Percentiles rank a stretch among this genome's conserved stretches.
Conservation (phyloP, 2,113 vertebrate genomes). For the Colistium nudipinnis region DNA sequence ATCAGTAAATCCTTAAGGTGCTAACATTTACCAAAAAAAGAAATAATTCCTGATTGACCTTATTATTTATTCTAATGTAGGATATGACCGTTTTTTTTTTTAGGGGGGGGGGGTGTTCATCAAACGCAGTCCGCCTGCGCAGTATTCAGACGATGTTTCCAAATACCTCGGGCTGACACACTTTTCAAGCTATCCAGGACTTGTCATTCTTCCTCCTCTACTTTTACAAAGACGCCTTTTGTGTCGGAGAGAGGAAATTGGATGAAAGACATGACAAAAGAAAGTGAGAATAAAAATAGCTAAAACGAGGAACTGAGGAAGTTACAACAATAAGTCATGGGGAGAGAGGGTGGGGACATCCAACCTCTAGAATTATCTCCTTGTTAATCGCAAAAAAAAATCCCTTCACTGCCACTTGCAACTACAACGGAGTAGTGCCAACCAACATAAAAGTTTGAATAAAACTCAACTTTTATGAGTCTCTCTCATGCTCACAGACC, state of each 20-base stretch:
- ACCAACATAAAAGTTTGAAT: not conserved
- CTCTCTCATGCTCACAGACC: not conserved
- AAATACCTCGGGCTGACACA: conserved; percentile 61
- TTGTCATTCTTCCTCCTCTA: conserved; percentile 60
- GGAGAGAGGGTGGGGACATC: conserved; percentile 45
- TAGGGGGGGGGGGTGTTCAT: conserved; percentile 30
- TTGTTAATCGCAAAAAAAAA: conserved; percentile 13
- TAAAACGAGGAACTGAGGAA: conserved; percentile 54
- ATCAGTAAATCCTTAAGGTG: not conserved
- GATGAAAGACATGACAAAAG: conserved; percentile 59
- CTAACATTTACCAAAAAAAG: not conserved
- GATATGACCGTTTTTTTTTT: conserved; percentile 41
- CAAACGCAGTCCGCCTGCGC: conserved; percentile 42
- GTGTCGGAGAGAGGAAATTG: conserved; percentile 61
- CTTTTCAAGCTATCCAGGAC: conserved; percentile 66
- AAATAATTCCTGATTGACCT: not conserved
- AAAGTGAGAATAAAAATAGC: conserved; percentile 74
- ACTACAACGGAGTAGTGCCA: conserved; percentile 23
- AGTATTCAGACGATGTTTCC: conserved; percentile 52
- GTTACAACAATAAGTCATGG: conserved; percentile 58
- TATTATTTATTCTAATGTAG: conserved; percentile 30
- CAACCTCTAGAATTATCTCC: conserved; percentile 58
- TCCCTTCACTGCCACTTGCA: not conserved
- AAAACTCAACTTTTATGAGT: conserved; percentile 17
- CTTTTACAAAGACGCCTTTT: conserved; percentile 67